Evolutionary conservation across 2,113 vertebrate species (phyloP).

Genomic region (Echinops telfairi): DNA sequence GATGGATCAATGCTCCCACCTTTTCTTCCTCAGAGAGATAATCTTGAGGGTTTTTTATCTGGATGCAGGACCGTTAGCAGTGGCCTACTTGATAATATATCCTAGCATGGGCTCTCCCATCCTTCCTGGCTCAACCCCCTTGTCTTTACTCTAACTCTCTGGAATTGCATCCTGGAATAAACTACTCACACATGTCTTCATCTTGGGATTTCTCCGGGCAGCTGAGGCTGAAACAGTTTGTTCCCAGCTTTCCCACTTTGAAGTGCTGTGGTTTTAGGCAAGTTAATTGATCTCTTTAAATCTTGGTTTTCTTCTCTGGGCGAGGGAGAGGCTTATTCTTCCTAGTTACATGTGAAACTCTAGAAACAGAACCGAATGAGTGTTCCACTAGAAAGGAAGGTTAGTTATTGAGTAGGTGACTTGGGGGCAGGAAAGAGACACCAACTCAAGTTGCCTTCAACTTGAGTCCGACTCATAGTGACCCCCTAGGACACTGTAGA

Average conservation of each 20-base stretch:
- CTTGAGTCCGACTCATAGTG: no score
- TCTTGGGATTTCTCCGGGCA: background rate
- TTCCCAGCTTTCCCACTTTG: background rate
- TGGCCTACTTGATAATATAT: background rate
- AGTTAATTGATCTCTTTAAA: conserved; percentile 19
- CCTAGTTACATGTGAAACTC: background rate
- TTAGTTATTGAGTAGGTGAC: background rate
- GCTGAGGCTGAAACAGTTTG: background rate
- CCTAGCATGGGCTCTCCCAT: background rate
- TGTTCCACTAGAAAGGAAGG: background rate
- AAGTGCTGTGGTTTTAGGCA: background rate
- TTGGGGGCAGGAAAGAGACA: background rate
- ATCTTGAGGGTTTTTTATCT: background rate
- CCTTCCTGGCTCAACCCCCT: background rate
- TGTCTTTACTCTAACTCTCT: background rate
- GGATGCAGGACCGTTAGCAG: background rate
- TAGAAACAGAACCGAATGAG: background rate
- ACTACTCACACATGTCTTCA: background rate
- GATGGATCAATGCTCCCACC: background rate
- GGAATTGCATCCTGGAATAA: background rate
- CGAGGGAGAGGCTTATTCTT: background rate
- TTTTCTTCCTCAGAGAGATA: background rate
- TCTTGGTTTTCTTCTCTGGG: background rate
- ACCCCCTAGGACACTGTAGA: no score
- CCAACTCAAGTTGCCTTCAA: no score